phyloP scores from a whole-genome alignment of 2,888 invertebrate genomes.

The Trachelus troglodyta region DNA sequence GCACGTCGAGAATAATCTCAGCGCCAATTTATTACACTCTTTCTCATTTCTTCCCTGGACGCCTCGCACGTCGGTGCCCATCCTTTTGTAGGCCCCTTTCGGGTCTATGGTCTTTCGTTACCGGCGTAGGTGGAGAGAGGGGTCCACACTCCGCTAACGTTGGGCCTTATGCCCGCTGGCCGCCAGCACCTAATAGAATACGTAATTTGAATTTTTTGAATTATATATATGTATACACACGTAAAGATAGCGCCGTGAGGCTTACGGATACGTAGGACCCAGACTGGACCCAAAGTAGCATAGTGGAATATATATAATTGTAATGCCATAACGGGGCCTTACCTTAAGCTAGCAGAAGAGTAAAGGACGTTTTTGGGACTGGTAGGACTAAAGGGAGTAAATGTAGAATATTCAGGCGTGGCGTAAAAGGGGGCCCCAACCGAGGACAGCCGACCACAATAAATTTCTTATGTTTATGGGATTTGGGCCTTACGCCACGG shows the following conservation, averaged over 20 bases:
- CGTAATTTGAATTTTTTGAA: slow-evolving; percentile 58
- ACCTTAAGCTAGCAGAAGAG: no score
- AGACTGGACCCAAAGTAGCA: no score
- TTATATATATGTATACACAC: slow-evolving; percentile 17
- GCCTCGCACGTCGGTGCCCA: slow-evolving; percentile 30
- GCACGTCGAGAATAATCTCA: slow-evolving; percentile 66
- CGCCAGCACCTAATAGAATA: slow-evolving; percentile 60
- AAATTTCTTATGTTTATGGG: slow-evolving; percentile 54
- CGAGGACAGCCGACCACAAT: slow-evolving; percentile 27
- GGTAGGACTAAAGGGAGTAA: no score
- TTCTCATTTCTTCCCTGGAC: slow-evolving; percentile 60
- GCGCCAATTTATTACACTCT: slow-evolving; percentile 67
- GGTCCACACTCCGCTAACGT: slow-evolving; percentile 16
- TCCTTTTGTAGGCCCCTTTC: slow-evolving; percentile 41
- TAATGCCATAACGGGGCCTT: no score
- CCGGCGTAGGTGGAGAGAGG: slow-evolving; percentile 5
- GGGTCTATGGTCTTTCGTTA: slow-evolving; percentile 3
- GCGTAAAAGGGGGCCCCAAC: not conserved
- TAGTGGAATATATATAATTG: no score
- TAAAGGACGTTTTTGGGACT: no score
- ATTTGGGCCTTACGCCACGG: slow-evolving; percentile 18
- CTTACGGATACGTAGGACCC: no score
- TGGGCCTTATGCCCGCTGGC: slow-evolving; percentile 20
- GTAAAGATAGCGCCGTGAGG: not conserved
- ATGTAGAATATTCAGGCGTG: no score